Conservation (phyloP, 1,140 invertebrate genomes). For the Vollenhovia emeryi region DNA sequence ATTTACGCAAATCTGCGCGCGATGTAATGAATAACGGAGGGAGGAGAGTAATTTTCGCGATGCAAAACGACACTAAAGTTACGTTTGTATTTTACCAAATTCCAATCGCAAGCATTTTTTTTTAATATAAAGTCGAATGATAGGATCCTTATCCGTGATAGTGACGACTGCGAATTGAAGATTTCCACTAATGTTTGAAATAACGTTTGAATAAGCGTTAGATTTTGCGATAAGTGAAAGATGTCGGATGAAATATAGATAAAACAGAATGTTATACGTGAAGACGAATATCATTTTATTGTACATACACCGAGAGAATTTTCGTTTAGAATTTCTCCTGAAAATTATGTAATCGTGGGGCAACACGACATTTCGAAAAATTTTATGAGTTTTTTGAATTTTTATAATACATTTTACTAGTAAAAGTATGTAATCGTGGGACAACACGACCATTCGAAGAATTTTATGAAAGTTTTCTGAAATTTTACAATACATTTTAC, state of each 20-base stretch:
- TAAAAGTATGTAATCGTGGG: too few relatives aligned
- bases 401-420: too few relatives aligned
- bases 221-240: not conserved
- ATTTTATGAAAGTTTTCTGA: too few relatives aligned
- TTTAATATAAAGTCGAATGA: not conserved
- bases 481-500: too few relatives aligned
- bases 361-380: too few relatives aligned
- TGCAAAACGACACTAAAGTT: conserved; percentile 12
- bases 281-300: not conserved
- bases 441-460: too few relatives aligned
- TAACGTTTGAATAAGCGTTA: not conserved
- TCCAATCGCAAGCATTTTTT: not conserved
- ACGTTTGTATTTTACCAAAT: not conserved
- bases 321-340: too few relatives aligned
- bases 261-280: not conserved
- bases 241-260: not conserved
- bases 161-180: not conserved
- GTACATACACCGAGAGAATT: too few relatives aligned
- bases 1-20: not conserved
- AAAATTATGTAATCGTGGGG: too few relatives aligned
- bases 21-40: not conserved
- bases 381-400: too few relatives aligned
- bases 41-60: not conserved
- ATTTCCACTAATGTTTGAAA: not conserved
- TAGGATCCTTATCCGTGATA: not conserved